Base-by-base conservation (phyloP, 2,888 invertebrate species). In the Cyclophora albipunctata region DNA sequence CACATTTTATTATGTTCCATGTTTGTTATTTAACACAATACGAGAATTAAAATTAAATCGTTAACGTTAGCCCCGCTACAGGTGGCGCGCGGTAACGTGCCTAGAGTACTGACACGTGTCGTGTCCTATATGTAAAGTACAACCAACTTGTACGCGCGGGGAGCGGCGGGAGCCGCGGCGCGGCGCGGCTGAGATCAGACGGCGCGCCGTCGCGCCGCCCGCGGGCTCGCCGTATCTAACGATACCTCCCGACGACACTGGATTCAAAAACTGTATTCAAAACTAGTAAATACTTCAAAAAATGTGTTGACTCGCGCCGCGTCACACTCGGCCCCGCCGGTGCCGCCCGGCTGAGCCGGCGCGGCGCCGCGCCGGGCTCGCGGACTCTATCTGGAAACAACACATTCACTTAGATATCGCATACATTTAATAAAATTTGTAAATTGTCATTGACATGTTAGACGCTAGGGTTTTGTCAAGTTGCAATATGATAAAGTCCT, bases 21-120 rank as follows among this genome's bases (percentile, higher is more conserved):
- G 71, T 69, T 72, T 67, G 60, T 71, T 73, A 62, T 68, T 66
- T 69, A 82, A 84, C 81, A 83, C 81, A 79, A 78, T 76, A 77
- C 73, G 72, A 81, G 66, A 74, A 20, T 20, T 20, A 20, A 79
- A 82, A 77, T 71, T 42, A 42, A 73, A 83, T 78, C 60, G 65
- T 71, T 63, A 20, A 20, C 20, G 20, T 77, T 73, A 81, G 77
- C 79, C 79, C 80, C 72, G 78, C 82, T 81, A 80, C 74, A 70
- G 71, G 70, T 77, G 77, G 7, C 40, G 6, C 40, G 40, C 7
- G 40, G 7, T 7, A 7, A 7, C 40, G 7, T 7, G 40, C 40
- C 6, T 42, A 42, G 20, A 4, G 42, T 7, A 7, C 4, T 7
- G n/a, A 4, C n/a, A 42, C 42, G 42, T 4, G n/a, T 7, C 40